Conservation (phyloP, 2,797 vertebrate species). For the Hippopotamyrus pictus region DNA sequence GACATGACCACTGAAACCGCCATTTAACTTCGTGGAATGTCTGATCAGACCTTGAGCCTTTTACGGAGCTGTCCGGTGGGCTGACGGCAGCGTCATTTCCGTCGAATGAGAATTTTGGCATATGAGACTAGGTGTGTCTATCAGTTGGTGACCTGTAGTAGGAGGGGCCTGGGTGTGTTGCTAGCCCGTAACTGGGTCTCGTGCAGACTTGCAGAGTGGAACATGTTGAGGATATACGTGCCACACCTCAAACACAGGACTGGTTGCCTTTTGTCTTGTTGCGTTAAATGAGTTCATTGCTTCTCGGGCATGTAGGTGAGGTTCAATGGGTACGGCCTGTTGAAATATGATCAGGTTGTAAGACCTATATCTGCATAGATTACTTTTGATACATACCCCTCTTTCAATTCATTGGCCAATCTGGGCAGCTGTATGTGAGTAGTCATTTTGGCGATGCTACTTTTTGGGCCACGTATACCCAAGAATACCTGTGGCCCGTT, state of each 20-base stretch:
- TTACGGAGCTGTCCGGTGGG: neutral
- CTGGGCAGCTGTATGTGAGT: neutral
- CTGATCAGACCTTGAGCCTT: neutral
- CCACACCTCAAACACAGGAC: neutral
- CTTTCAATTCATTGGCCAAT: neutral
- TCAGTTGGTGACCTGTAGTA: neutral
- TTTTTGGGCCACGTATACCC: neutral
- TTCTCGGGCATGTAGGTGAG: neutral
- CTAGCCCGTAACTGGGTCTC: neutral
- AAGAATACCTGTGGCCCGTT: neutral
- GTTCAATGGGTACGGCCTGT: neutral
- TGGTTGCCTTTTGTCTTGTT: neutral
- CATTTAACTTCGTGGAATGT: neutral
- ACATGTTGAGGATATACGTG: neutral
- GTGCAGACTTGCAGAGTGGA: neutral
- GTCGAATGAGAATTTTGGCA: neutral
- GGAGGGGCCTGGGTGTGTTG: neutral
- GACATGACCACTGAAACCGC: neutral
- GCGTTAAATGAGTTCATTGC: neutral
- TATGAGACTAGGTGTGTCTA: neutral
- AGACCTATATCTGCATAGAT: neutral
- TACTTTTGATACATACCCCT: neutral
- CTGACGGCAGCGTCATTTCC: neutral
- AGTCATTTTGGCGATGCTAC: neutral
- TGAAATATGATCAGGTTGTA: neutral